A percentile compares a stretch with the other conserved stretches of the same genome.
phyloP scores from a whole-genome alignment of 2,797 vertebrate genomes.

The Chaetophractus vellerosus region DNA sequence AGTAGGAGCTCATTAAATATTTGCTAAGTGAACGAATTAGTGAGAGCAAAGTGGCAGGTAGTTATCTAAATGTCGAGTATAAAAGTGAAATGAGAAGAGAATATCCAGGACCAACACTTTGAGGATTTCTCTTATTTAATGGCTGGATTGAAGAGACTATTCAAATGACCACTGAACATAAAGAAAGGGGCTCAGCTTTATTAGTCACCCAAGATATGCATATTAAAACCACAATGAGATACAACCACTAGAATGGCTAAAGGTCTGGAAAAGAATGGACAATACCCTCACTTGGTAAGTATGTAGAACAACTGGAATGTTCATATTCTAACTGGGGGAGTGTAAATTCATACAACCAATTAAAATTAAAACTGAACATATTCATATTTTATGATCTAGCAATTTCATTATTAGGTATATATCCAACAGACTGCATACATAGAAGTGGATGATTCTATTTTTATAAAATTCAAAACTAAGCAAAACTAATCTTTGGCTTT shows the following conservation, averaged over 20 bases:
- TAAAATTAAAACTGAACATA: neutral
- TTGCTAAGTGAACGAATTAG: neutral
- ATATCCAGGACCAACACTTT: neutral
- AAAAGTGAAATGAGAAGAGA: constrained; percentile 15
- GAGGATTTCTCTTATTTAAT: neutral
- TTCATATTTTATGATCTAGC: neutral
- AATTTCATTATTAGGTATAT: neutral
- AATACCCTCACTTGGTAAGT: neutral
- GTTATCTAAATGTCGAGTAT: neutral
- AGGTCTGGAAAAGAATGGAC: neutral
- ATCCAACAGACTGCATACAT: neutral
- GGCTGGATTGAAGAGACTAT: neutral
- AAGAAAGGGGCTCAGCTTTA: neutral
- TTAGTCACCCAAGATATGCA: neutral
- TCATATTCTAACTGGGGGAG: neutral
- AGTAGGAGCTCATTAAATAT: neutral
- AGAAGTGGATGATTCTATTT: neutral
- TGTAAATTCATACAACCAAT: neutral
- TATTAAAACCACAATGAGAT: neutral
- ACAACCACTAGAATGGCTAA: neutral
- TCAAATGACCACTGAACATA: neutral
- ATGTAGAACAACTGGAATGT: neutral
- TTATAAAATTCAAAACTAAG: neutral
- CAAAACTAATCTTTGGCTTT: neutral
- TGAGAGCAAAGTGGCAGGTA: neutral